These are phyloP conservation scores for Apamea anceps DNA, from an alignment of 2,888 invertebrate genomes.

Conservation along the genomic window DNA sequence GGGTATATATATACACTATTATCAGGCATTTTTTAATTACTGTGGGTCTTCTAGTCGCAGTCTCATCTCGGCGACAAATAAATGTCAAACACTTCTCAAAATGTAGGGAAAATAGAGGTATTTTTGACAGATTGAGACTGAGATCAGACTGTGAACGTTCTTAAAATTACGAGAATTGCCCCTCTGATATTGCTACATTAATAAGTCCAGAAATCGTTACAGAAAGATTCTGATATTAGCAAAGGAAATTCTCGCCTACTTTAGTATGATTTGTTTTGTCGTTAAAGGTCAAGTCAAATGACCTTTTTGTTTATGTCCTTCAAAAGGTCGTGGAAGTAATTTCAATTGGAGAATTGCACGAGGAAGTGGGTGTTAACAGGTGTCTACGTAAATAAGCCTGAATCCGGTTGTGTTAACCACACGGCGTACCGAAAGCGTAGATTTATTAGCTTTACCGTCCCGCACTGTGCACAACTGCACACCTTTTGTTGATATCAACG, in stretches of 20 bases:
- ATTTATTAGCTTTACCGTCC: conserved; percentile 4
- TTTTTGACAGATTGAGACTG: no score
- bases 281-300: conserved; percentile 26
- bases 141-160: no score
- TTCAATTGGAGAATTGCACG: conserved; percentile 17
- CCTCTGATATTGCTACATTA: not conserved
- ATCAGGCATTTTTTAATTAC: no score
- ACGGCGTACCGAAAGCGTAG: not conserved
- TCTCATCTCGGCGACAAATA: no score
- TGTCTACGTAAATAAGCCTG: conserved; percentile 3
- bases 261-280: conserved; percentile 24
- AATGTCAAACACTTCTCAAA: no score
- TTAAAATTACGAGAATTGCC: no score
- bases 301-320: conserved; percentile 26
- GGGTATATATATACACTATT: no score
- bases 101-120: no score
- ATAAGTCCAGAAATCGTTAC: not conserved
- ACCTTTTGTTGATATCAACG: not conserved
- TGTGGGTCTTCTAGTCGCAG: no score
- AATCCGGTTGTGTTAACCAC: not conserved
- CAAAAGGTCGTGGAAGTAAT: conserved; percentile 36
- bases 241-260: conserved; percentile 1
- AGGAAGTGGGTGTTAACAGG: conserved; percentile 3
- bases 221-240: conserved; percentile 15
- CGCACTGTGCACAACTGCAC: not conserved